These are phyloP conservation scores for Pedetes capensis DNA, from an alignment of 2,113 vertebrate genomes.

Conservation along the genomic window DNA sequence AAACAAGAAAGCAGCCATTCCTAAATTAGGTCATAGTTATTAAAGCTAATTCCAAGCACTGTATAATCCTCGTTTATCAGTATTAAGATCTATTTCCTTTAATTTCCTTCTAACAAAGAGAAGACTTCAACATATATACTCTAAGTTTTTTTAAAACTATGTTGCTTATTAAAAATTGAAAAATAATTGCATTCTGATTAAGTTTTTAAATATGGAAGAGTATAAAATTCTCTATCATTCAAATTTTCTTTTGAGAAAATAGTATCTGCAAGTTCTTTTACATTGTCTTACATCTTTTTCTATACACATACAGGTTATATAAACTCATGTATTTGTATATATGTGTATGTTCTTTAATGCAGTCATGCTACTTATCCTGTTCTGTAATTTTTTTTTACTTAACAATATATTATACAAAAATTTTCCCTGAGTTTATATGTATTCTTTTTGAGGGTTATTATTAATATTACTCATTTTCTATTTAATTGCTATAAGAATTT, in stretches of 20 bases:
- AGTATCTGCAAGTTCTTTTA: background rate
- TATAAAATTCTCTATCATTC: background rate
- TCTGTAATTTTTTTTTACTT: background rate
- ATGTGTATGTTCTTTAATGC: background rate
- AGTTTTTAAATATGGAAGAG: background rate
- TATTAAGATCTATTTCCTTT: constrained; percentile 66
- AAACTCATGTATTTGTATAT: background rate
- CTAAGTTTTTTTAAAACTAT: background rate
- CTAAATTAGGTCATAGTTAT: constrained; percentile 56
- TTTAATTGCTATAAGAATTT: background rate
- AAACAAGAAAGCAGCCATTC: constrained; percentile 72
- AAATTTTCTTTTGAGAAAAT: background rate
- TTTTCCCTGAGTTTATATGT: background rate
- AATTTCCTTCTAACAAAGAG: constrained; percentile 52
- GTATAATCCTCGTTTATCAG: constrained; percentile 63
- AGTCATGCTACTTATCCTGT: background rate
- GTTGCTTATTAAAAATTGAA: background rate
- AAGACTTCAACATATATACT: background rate
- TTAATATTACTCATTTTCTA: background rate
- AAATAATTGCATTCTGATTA: background rate
- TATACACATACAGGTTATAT: background rate
- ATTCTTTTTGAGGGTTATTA: background rate
- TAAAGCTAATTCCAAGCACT: constrained; percentile 64
- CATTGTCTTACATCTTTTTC: background rate
- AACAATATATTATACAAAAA: background rate